A percentile compares a stretch with the other conserved stretches of the same genome.
These are phyloP conservation scores for Pimephales promelas DNA, from an alignment of 2,113 vertebrate genomes.

Conservation along the genomic window DNA sequence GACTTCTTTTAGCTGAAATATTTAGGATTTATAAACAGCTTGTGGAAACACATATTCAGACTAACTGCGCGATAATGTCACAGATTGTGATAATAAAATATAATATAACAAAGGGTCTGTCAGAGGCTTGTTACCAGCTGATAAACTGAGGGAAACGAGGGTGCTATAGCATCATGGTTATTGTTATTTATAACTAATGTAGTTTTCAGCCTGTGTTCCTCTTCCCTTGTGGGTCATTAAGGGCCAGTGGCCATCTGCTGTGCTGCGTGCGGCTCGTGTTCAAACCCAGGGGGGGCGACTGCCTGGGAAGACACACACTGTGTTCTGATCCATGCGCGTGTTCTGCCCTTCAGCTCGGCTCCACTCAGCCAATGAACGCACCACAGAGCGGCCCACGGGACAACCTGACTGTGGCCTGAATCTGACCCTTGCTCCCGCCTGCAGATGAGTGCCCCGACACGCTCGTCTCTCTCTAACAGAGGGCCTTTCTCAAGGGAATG, in stretches of 20 bases:
- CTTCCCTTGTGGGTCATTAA: constrained; percentile 37
- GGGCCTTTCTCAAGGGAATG: not conserved
- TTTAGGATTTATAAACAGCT: not conserved
- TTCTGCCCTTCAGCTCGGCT: constrained; percentile 24
- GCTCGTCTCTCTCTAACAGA: constrained; percentile 1
- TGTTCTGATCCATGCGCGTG: constrained; percentile 6
- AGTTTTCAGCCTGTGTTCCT: not conserved
- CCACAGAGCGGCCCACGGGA: constrained; percentile 15
- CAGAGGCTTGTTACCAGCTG: not conserved
- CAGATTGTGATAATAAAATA: too few species aligned
- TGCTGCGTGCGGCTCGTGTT: constrained; percentile 15
- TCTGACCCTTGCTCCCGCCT: constrained; percentile 23
- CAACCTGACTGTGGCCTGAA: constrained; percentile 6
- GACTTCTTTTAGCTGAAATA: too few species aligned
- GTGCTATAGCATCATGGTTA: not conserved
- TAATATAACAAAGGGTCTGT: too few species aligned
- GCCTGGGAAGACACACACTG: constrained; percentile 9
- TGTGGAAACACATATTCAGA: not conserved
- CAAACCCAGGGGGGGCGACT: not conserved
- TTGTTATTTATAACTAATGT: not conserved
- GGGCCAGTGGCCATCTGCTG: constrained; percentile 56
- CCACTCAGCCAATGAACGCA: constrained; percentile 13
- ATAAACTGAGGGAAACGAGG: not conserved
- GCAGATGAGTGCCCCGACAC: constrained; percentile 2
- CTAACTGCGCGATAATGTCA: too few species aligned